A percentile compares a stretch with the other conserved stretches of the same genome.
Conservation (phyloP, 2,888 invertebrate species). For the Clepsis dumicolana region DNA sequence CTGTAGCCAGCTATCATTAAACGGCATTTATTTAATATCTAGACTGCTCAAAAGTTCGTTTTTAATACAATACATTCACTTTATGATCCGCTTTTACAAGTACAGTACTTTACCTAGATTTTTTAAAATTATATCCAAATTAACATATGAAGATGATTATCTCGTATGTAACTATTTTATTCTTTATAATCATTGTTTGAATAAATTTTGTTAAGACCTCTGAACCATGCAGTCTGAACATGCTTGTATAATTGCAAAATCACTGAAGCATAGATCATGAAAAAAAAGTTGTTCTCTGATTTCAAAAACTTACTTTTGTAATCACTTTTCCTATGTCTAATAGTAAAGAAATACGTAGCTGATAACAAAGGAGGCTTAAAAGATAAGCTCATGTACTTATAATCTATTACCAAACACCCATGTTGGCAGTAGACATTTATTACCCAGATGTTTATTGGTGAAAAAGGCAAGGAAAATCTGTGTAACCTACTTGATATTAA, state of each 20-base stretch:
- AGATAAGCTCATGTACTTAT: slow-evolving; percentile 23
- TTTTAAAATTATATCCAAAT: not conserved
- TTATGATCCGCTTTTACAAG: not conserved
- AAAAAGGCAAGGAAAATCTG: not conserved
- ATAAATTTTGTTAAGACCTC: not conserved
- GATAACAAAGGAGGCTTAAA: slow-evolving; percentile 31
- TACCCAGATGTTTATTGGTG: not conserved
- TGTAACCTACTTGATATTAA: not conserved
- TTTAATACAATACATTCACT: slow-evolving; percentile 2
- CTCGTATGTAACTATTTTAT: not conserved
- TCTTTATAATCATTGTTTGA: not conserved
- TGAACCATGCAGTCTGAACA: not conserved
- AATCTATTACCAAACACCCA: slow-evolving; percentile 10
- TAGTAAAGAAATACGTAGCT: not conserved
- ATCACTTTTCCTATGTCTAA: not conserved
- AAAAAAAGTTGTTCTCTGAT: not conserved
- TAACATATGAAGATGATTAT: slow-evolving; percentile 9
- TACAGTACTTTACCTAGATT: not conserved
- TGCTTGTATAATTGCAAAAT: not conserved
- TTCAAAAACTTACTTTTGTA: not conserved
- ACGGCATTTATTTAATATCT: not conserved
- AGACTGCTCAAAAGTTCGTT: not conserved
- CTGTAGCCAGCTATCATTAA: slow-evolving; percentile 19
- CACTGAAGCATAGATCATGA: not conserved
- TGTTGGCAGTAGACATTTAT: not conserved